Base-by-base conservation (phyloP, 2,797 vertebrate genomes). In the Melanotaenia boesemani region DNA sequence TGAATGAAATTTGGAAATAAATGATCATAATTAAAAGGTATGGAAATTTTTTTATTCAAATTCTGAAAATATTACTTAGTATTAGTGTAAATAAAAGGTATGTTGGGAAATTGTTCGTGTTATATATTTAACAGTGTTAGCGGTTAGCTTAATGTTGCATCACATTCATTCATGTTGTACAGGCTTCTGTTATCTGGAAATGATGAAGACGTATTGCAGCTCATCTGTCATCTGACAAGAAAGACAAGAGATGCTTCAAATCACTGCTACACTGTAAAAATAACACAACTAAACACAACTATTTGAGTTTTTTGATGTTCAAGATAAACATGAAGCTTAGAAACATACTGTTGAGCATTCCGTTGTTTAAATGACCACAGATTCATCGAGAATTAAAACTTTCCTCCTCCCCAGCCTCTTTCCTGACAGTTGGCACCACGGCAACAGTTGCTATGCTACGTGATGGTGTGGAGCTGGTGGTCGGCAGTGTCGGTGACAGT, bases 401-500 rank as follows among this genome's bases (percentile, higher is more conserved):
- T 66, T 8, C 39, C 39, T 2, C 55, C 18, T 44, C 30, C 13
- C 0, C 71, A 91, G 88, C 59, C 4, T 83, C 86, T 6, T 83
- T 88, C 77, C 76, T 95, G 86, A 95, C 77, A 2, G 94, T 96
- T 5, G 98, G 98, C 71, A 97, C 96, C 80, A 99, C 97, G 37
- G 97, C 97, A 7, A 99, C 98, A 1, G 97, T 99, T 90, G 97
- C 97, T 70, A 77, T 99, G 81, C 91, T 99, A 60, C 95, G 96
- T 46, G 96, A 97, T 3, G 95, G 96, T 0, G 94, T 97, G 52
- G 97, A 99, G 88, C 92, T 99, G 89, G 97, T 97, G 63, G 95
- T 98, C 61, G 97, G 92, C 46, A 98, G 97, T 2, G 96, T 96
- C 13, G 98, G 97, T 0, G 98, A 99, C 91, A 99, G 97, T 74